Conservation (phyloP, 2,797 vertebrate genomes). For the Betta splendens region DNA sequence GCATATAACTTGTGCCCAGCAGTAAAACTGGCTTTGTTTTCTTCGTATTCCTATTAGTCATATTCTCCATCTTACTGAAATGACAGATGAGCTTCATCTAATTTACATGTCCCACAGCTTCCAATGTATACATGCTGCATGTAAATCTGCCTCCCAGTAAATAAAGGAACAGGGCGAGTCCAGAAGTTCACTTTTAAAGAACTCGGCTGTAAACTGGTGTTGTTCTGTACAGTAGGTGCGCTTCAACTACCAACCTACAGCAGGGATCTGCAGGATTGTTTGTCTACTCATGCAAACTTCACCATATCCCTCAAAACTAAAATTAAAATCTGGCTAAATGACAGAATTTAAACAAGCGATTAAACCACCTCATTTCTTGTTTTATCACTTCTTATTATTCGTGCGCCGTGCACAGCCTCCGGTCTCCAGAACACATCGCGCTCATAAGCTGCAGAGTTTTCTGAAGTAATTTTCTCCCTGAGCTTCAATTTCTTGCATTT, state of each 20-base stretch:
- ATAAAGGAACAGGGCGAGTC: neutral
- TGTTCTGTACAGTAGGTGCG: too few species aligned
- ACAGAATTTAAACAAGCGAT: constrained; percentile 42
- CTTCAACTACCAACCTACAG: too few species aligned
- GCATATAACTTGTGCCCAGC: constrained; percentile 33
- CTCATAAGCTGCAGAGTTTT: constrained; percentile 75
- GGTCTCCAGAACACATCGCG: constrained; percentile 44
- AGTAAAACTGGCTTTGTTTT: constrained; percentile 52
- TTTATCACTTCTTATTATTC: constrained; percentile 21
- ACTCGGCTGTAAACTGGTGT: too few species aligned
- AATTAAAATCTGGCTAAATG: constrained; percentile 22
- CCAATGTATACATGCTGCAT: constrained; percentile 6
- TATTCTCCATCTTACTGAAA: constrained; percentile 22
- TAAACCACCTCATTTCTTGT: constrained; percentile 43
- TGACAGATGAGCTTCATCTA: constrained; percentile 36
- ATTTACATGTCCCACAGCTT: constrained; percentile 38
- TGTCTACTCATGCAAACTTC: too few species aligned
- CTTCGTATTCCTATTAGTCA: constrained; percentile 31
- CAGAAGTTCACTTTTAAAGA: neutral
- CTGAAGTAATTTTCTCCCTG: constrained; percentile 81
- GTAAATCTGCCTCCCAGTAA: neutral
- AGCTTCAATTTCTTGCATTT: constrained; percentile 84
- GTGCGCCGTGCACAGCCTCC: constrained; percentile 24
- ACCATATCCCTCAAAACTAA: constrained; percentile 14
- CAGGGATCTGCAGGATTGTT: too few species aligned